These are phyloP conservation scores for Sclerodermus sp. DNA, from an alignment of 2,888 invertebrate species.

Conservation along the genomic window DNA sequence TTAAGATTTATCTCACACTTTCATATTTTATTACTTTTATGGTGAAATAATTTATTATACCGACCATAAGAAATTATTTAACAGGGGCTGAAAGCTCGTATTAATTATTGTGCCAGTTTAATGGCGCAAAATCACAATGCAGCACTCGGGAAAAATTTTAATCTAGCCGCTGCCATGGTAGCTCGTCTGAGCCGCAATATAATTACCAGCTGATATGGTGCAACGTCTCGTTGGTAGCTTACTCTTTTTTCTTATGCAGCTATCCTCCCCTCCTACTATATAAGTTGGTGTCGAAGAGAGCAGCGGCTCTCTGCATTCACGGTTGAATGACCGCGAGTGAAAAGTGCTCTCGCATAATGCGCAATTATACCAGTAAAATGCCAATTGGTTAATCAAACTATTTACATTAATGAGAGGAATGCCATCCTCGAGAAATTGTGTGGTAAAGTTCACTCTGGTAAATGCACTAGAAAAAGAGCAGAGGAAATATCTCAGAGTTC, in stretches of 20 bases:
- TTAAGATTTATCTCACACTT: too few relatives aligned
- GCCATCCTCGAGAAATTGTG: too few relatives aligned
- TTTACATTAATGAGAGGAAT: too few relatives aligned
- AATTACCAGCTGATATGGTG: conserved; percentile 25
- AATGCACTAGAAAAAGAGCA: too few relatives aligned
- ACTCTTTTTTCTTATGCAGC: conserved; percentile 7
- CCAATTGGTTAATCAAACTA: conserved; percentile 31
- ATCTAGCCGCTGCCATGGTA: conserved; percentile 1
- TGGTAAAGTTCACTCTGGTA: too few relatives aligned
- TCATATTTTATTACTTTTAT: too few relatives aligned
- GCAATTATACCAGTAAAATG: conserved; percentile 34
- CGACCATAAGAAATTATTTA: too few relatives aligned
- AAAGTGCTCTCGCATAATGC: conserved; percentile 28
- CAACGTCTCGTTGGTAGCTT: conserved; percentile 28
- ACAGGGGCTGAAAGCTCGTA: too few relatives aligned
- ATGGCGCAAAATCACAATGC: conserved; percentile 4
- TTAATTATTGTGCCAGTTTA: background rate
- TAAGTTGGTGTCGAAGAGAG: conserved; percentile 24
- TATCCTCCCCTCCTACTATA: conserved; percentile 4
- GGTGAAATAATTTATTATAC: too few relatives aligned
- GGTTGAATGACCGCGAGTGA: conserved; percentile 34
- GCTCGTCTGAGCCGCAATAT: conserved; percentile 13
- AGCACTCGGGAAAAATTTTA: conserved; percentile 2
- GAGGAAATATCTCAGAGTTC: too few relatives aligned
- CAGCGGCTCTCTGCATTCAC: conserved; percentile 25